Evolutionary conservation across 2,797 vertebrate genomes (phyloP).

Genomic region (Rhinophrynus dorsalis): DNA sequence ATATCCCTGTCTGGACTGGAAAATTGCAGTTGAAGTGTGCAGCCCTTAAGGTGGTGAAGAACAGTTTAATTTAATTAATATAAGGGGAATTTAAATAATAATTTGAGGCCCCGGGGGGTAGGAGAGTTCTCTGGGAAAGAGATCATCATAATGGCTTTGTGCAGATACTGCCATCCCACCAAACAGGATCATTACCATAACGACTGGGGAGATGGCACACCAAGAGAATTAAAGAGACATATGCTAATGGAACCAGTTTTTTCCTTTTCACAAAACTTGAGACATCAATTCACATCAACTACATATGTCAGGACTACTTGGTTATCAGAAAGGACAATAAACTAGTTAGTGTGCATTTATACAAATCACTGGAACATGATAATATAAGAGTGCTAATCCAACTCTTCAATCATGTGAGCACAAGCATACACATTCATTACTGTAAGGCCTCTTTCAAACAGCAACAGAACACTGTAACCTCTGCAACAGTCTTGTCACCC

Average conservation of each 20-base stretch:
- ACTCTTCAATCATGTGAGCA: no score
- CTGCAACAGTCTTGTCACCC: no score
- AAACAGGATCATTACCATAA: slow-evolving; percentile 34
- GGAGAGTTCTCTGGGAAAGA: background rate
- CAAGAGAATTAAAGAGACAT: slow-evolving; percentile 16
- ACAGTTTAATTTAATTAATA: slow-evolving; percentile 38
- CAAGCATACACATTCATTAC: no score
- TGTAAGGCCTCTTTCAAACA: no score
- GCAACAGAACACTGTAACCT: no score
- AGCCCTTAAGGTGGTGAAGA: slow-evolving; percentile 4
- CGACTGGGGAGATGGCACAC: slow-evolving; percentile 9
- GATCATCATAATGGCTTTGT: background rate
- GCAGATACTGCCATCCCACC: slow-evolving; percentile 3
- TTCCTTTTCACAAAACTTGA: slow-evolving; percentile 8
- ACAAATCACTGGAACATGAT: background rate
- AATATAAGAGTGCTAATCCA: no score
- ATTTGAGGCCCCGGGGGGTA: slow-evolving; percentile 24
- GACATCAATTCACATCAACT: slow-evolving; percentile 31
- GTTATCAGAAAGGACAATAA: slow-evolving; percentile 5
- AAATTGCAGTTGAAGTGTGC: slow-evolving; percentile 17
- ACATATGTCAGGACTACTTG: slow-evolving; percentile 18
- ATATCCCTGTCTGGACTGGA: slow-evolving; percentile 13
- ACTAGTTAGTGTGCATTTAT: background rate
- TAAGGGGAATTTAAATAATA: slow-evolving; percentile 33
- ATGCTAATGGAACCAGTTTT: background rate